A percentile compares a stretch with the other conserved stretches of the same genome.
Conservation (phyloP, 2,888 invertebrate species). For the Teleiodes luculella region DNA sequence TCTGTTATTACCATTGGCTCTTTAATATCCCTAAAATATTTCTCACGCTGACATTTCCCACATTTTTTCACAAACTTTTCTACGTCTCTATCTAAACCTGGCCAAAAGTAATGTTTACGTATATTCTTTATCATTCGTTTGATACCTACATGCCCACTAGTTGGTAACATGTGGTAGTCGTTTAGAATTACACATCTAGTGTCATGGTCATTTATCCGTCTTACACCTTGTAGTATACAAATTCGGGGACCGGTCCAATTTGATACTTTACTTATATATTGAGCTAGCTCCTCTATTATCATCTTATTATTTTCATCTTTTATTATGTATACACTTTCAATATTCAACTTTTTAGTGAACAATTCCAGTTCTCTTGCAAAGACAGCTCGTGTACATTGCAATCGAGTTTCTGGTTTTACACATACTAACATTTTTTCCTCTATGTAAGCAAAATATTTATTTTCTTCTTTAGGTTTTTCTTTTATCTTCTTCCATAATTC, state of each 20-base stretch:
- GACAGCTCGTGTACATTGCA: neutral
- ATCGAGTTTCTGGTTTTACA: neutral
- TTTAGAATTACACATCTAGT: neutral
- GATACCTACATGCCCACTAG: conserved; percentile 16
- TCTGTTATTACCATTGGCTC: conserved; percentile 17
- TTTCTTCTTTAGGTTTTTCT: neutral
- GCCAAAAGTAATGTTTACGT: neutral
- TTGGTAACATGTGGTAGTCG: neutral
- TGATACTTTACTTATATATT: neutral
- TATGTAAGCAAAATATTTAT: neutral
- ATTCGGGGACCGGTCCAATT: neutral
- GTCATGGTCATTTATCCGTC: neutral
- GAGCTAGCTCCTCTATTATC: neutral
- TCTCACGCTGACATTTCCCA: conserved; percentile 9
- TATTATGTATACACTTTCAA: neutral
- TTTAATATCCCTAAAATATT: conserved; percentile 7
- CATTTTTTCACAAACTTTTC: neutral
- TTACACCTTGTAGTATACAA: neutral
- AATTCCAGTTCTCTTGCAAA: neutral
- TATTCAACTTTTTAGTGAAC: neutral
- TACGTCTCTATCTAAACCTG: neutral
- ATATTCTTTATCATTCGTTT: conserved; percentile 2
- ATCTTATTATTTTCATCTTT: neutral
- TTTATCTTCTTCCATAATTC: neutral
- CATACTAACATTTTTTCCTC: neutral